A percentile compares a stretch with the other conserved stretches of the same genome.
Conservation (phyloP, 2,113 vertebrate species). For the Verasper variegatus region DNA sequence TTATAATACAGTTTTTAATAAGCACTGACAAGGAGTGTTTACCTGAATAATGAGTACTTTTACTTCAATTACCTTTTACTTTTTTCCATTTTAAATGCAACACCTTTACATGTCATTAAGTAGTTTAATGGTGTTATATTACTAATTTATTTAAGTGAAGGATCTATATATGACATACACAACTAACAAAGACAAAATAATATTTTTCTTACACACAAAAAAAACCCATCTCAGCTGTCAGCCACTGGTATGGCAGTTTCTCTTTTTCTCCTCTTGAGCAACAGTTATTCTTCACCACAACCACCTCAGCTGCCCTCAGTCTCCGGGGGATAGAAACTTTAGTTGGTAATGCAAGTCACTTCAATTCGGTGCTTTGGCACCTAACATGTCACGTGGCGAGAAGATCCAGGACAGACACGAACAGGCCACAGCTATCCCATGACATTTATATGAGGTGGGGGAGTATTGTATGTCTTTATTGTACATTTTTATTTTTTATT, state of each 20-base stretch:
- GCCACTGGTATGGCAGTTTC: not conserved
- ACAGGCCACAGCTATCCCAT: not conserved
- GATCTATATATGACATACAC: no score
- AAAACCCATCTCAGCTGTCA: not conserved
- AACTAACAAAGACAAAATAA: no score
- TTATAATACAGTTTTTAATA: no score
- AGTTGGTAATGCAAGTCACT: conserved; percentile 5
- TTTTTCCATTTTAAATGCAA: not conserved
- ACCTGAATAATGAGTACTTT: no score
- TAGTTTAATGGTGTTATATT: no score
- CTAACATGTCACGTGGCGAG: conserved; percentile 1
- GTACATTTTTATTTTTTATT: not conserved
- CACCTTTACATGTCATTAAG: not conserved
- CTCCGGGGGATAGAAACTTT: not conserved
- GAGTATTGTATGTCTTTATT: not conserved
- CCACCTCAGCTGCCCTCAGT: not conserved
- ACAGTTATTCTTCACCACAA: conserved; percentile 12
- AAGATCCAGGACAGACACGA: not conserved
- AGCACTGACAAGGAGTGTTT: no score
- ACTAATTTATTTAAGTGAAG: no score
- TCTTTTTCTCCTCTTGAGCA: conserved; percentile 15
- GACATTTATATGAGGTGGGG: no score
- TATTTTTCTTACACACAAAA: not conserved
- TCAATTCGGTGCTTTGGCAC: conserved; percentile 1
- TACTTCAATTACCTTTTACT: no score